A percentile compares a stretch with the other conserved stretches of the same genome.
Evolutionary conservation across 2,888 invertebrate genomes (phyloP).

Genomic region (Polymixis lichenea): DNA sequence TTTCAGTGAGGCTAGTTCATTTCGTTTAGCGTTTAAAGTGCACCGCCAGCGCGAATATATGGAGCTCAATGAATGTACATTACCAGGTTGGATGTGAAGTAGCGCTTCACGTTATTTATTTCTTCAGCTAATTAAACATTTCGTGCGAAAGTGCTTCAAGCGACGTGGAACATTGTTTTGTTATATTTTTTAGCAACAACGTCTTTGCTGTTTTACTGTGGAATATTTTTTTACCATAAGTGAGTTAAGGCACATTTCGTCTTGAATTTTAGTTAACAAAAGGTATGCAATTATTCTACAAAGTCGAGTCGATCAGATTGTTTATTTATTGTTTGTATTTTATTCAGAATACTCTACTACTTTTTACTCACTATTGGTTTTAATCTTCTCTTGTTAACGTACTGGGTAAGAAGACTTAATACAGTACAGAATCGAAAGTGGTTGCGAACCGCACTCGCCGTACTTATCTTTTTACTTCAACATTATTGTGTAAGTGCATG

Average conservation of each 20-base stretch:
- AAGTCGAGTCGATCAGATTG: neutral
- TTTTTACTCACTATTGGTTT: neutral
- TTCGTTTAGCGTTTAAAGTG: slow-evolving; percentile 59
- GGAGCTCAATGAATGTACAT: slow-evolving; percentile 64
- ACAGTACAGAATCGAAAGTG: neutral
- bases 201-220: neutral
- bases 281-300: neutral
- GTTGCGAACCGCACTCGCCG: neutral
- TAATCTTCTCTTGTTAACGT: neutral
- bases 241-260: neutral
- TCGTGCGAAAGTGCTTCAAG: slow-evolving; percentile 33
- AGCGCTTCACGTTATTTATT: slow-evolving; percentile 57
- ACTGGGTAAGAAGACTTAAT: neutral
- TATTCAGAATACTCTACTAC: neutral
- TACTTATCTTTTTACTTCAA: neutral
- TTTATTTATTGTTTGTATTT: neutral
- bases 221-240: neutral
- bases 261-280: neutral
- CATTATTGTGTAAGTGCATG: slow-evolving; percentile 15
- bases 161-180: neutral
- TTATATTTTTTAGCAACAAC: neutral
- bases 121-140: slow-evolving; percentile 63
- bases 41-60: slow-evolving; percentile 50
- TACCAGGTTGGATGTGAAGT: slow-evolving; percentile 56
- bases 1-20: slow-evolving; percentile 55